These are phyloP conservation scores for Nomada lathburiana DNA, from an alignment of 2,888 invertebrate genomes.

Conservation along the genomic window DNA sequence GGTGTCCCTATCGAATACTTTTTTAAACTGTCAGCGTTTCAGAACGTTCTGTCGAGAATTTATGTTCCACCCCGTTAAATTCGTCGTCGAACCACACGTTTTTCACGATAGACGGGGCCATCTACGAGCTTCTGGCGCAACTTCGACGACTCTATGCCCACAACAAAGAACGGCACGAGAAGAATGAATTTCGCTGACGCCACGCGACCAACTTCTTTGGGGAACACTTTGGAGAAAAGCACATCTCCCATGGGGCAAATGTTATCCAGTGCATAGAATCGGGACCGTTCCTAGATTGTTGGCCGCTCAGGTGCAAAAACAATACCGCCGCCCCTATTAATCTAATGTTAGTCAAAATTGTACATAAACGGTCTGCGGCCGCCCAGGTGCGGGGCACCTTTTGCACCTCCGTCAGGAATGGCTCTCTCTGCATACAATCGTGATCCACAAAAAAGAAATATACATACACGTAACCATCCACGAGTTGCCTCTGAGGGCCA, in stretches of 20 bases:
- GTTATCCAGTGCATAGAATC: too few relatives aligned
- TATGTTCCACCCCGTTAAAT: constrained; percentile 9
- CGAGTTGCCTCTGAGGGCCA: constrained; percentile 51
- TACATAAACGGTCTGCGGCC: too few relatives aligned
- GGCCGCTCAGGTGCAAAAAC: too few relatives aligned
- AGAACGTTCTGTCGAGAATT: too few relatives aligned
- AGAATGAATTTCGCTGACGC: constrained; percentile 26
- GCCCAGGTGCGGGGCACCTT: too few relatives aligned
- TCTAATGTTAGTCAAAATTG: too few relatives aligned
- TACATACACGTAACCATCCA: constrained; percentile 32
- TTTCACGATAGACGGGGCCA: constrained; percentile 4
- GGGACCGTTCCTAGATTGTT: too few relatives aligned
- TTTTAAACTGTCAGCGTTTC: too few relatives aligned
- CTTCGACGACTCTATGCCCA: neutral
- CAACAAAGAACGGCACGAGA: neutral
- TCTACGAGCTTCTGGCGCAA: neutral
- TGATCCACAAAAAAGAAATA: constrained; percentile 17
- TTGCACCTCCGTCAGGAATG: too few relatives aligned
- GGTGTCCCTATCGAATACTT: too few relatives aligned
- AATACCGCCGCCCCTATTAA: too few relatives aligned
- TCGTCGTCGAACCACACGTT: constrained; percentile 3
- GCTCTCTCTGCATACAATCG: too few relatives aligned
- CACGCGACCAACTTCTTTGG: neutral
- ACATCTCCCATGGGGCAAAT: neutral
- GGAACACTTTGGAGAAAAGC: neutral